phyloP scores from a whole-genome alignment of 2,888 invertebrate species.

The Andrena camellia region DNA sequence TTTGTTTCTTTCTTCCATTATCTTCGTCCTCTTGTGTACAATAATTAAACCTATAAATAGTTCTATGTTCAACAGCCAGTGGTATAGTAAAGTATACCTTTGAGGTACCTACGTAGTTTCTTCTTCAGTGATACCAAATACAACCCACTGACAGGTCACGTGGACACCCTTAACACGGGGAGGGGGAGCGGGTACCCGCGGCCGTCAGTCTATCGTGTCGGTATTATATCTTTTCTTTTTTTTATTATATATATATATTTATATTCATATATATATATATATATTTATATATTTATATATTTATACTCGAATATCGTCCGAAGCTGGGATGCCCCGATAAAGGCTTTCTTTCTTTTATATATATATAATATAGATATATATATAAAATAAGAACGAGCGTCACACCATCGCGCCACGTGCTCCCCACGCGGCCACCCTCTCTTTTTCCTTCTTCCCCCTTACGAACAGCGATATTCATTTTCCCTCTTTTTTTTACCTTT shows the following conservation, averaged over 20 bases:
- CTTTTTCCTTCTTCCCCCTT: neutral
- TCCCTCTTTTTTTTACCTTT: neutral
- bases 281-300: conserved; percentile 38
- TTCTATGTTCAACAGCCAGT: conserved; percentile 85
- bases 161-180: conserved; percentile 53
- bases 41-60: conserved; percentile 85
- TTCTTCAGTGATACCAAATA: conserved; percentile 82
- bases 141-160: conserved; percentile 79
- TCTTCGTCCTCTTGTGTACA: conserved; percentile 77
- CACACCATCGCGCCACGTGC: conserved; percentile 39
- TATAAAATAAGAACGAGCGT: conserved; percentile 62
- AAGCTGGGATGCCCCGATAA: conserved; percentile 63
- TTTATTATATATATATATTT: conserved; percentile 29
- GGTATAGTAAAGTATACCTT: conserved; percentile 85
- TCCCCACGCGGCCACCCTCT: conserved; percentile 10
- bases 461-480: neutral
- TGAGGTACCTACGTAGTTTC: conserved; percentile 85
- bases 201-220: conserved; percentile 61
- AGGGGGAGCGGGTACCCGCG: conserved; percentile 2
- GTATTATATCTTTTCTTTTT: conserved; percentile 55
- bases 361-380: conserved; percentile 26
- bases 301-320: conserved; percentile 63
- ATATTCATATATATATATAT: conserved; percentile 29
- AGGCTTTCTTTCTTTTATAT: conserved; percentile 40
- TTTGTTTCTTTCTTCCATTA: conserved; percentile 16